Evolutionary conservation across 2,888 invertebrate genomes (phyloP).

Genomic region (Trichogramma dendrolimi): DNA sequence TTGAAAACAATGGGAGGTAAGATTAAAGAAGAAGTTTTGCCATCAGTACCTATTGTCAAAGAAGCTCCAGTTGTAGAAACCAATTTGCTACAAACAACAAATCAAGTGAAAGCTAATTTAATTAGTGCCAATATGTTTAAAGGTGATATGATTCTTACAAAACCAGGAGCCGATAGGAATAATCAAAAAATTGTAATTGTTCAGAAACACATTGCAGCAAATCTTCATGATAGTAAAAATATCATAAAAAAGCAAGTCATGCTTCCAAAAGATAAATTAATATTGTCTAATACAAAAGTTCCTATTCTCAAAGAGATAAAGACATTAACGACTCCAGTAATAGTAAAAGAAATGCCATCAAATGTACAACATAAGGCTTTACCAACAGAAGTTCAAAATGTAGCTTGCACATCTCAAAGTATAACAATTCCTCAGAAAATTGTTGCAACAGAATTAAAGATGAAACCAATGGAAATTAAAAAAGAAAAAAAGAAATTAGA

Average conservation of each 20-base stretch:
- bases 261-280: constrained; percentile 38
- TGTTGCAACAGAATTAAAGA: constrained; percentile 24
- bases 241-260: constrained; percentile 40
- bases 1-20: constrained; percentile 36
- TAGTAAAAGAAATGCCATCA: constrained; percentile 17
- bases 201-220: constrained; percentile 45
- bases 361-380: neutral
- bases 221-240: constrained; percentile 40
- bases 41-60: constrained; percentile 14
- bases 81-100: constrained; percentile 45
- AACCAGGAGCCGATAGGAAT: constrained; percentile 44
- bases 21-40: constrained; percentile 42
- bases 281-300: constrained; percentile 18
- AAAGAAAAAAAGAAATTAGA: constrained; percentile 10
- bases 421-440: constrained; percentile 23
- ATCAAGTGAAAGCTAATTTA: constrained; percentile 55
- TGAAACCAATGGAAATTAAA: constrained; percentile 25
- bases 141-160: constrained; percentile 49
- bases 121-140: constrained; percentile 53
- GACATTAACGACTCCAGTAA: constrained; percentile 31
- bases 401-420: neutral
- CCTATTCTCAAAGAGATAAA: constrained; percentile 40
- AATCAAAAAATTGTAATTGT: constrained; percentile 45
- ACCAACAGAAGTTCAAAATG: neutral
- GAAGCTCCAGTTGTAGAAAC: constrained; percentile 31